Evolutionary conservation across 1,140 invertebrate species (phyloP).

Genomic region (Octopus bimaculoides): DNA sequence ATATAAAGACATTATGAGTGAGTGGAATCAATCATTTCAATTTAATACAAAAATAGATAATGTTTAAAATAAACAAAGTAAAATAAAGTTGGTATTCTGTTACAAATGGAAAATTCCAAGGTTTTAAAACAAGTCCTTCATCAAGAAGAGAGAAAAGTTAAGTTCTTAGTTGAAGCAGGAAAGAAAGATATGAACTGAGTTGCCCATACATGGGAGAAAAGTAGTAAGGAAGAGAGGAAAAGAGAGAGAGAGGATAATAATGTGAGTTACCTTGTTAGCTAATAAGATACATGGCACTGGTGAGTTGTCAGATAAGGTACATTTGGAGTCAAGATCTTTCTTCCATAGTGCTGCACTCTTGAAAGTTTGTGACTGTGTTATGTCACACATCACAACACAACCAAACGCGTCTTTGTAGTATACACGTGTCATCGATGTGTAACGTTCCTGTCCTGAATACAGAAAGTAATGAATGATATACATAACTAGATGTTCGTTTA

Average conservation of each 20-base stretch:
- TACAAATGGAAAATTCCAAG: too few relatives aligned
- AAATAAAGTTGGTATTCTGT: too few relatives aligned
- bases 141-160: too few relatives aligned
- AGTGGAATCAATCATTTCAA: too few relatives aligned
- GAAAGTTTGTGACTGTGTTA: slow-evolving; percentile 64
- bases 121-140: too few relatives aligned
- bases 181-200: not conserved
- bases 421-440: slow-evolving; percentile 66
- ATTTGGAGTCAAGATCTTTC: slow-evolving; percentile 65
- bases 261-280: slow-evolving; percentile 62
- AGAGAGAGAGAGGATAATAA: not conserved
- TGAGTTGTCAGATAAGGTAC: slow-evolving; percentile 60
- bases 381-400: slow-evolving; percentile 66
- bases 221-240: not conserved
- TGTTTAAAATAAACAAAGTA: too few relatives aligned
- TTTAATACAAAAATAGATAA: too few relatives aligned
- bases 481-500: too few relatives aligned
- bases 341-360: slow-evolving; percentile 65
- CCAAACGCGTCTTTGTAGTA: slow-evolving; percentile 68
- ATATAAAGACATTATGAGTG: too few relatives aligned
- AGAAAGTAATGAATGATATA: slow-evolving; percentile 28
- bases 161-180: too few relatives aligned
- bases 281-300: slow-evolving; percentile 64
- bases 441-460: slow-evolving; percentile 63
- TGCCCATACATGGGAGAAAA: not conserved